These are phyloP conservation scores for Drosophila neotestacea DNA, from an alignment of 2,888 invertebrate species.

Conservation along the genomic window DNA sequence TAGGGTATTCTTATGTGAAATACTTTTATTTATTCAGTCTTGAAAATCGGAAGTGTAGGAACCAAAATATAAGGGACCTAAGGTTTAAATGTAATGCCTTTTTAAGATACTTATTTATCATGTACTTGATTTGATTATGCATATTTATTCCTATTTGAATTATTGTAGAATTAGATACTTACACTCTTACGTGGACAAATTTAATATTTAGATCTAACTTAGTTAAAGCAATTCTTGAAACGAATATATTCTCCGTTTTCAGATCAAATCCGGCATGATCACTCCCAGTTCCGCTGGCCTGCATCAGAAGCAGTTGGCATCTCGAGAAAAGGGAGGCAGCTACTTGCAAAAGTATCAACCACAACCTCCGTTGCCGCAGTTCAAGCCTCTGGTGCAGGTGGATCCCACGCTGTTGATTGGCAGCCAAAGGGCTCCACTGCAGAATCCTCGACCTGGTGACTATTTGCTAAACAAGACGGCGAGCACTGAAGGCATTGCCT, in stretches of 20 bases:
- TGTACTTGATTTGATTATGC: too few relatives aligned
- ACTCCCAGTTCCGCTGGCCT: constrained; percentile 61
- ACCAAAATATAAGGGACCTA: too few relatives aligned
- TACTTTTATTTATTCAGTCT: too few relatives aligned
- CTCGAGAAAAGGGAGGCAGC: constrained; percentile 73
- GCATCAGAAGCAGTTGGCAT: constrained; percentile 66
- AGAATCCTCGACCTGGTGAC: constrained; percentile 89
- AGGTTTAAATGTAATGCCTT: too few relatives aligned
- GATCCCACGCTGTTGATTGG: constrained; percentile 84
- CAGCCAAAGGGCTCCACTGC: constrained; percentile 85
- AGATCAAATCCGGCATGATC: constrained; percentile 84
- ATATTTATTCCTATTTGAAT: too few relatives aligned
- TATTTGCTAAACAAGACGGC: constrained; percentile 93
- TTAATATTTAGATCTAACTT: too few relatives aligned
- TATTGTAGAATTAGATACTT: too few relatives aligned
- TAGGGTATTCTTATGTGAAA: neutral
- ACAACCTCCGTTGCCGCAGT: constrained; percentile 82
- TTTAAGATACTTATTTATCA: too few relatives aligned
- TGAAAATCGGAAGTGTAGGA: too few relatives aligned
- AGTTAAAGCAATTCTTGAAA: too few relatives aligned
- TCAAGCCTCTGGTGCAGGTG: constrained; percentile 85
- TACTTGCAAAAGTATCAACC: constrained; percentile 80
- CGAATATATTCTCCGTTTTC: neutral
- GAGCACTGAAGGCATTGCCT: constrained; percentile 94
- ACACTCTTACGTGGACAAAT: too few relatives aligned